Percentiles rank a stretch among this genome's conserved stretches.
These are phyloP conservation scores for Ceratitis capitata DNA, from an alignment of 1,140 invertebrate species.

Conservation along the genomic window DNA sequence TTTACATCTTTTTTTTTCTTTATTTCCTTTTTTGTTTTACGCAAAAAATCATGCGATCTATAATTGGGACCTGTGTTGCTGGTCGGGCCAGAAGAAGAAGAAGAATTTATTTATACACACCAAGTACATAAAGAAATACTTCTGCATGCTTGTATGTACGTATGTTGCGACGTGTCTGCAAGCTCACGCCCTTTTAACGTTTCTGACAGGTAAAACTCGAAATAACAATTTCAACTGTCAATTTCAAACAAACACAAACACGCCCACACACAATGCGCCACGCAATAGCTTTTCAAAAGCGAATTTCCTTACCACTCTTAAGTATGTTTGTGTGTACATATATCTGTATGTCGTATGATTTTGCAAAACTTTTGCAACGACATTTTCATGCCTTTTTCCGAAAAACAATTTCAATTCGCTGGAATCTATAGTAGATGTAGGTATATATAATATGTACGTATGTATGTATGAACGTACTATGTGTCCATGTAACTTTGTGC, in stretches of 20 bases:
- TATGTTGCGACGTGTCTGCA: not conserved
- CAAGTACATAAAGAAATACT: too few species aligned
- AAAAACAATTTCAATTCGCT: slow-evolving; percentile 56
- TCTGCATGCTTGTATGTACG: not conserved
- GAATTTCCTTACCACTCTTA: not conserved
- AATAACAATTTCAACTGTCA: slow-evolving; percentile 63
- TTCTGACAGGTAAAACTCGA: slow-evolving; percentile 47
- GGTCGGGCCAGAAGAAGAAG: too few species aligned
- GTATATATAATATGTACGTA: too few species aligned
- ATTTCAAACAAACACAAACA: slow-evolving; percentile 39
- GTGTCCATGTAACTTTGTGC: not conserved
- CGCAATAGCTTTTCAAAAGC: too few species aligned
- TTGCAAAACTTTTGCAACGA: not conserved
- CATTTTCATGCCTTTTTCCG: not conserved
- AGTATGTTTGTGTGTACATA: not conserved
- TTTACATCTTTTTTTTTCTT: too few species aligned
- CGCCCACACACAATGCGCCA: not conserved
- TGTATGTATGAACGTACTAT: too few species aligned
- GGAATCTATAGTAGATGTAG: not conserved
- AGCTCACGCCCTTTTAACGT: not conserved
- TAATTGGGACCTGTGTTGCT: too few species aligned
- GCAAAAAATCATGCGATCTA: too few species aligned
- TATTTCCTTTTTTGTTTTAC: too few species aligned
- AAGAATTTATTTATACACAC: too few species aligned
- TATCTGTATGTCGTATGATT: not conserved